A percentile compares a stretch with the other conserved stretches of the same genome.
These are phyloP conservation scores for Neoaliturus tenellus DNA, from an alignment of 2,888 invertebrate species.

Conservation along the genomic window DNA sequence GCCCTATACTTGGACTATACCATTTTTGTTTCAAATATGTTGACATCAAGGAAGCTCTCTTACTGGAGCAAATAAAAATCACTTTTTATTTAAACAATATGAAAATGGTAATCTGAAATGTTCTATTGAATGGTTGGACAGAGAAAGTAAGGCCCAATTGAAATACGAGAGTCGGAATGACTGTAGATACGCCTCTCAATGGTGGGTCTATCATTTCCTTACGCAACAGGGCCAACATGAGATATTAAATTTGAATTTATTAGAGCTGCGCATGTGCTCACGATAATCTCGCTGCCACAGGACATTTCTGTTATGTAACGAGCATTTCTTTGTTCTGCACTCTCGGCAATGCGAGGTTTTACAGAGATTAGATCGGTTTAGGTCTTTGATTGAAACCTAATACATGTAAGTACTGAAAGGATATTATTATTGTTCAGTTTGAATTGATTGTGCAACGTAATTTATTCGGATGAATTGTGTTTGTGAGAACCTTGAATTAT, in stretches of 20 bases:
- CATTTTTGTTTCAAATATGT: no score
- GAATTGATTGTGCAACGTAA: no score
- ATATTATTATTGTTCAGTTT: no score
- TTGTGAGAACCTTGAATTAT: no score
- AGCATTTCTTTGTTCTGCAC: conserved; percentile 13
- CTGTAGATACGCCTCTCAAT: conserved; percentile 3
- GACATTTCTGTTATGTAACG: neutral
- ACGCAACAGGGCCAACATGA: conserved; percentile 13
- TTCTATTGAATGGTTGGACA: conserved; percentile 12
- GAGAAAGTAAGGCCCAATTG: conserved; percentile 43
- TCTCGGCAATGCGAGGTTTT: neutral
- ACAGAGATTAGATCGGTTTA: neutral
- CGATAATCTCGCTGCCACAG: conserved; percentile 14
- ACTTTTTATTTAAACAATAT: conserved; percentile 29
- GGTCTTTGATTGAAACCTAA: neutral
- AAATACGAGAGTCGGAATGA: conserved; percentile 36
- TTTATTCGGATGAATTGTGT: no score
- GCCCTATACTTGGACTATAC: no score
- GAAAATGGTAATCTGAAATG: conserved; percentile 27
- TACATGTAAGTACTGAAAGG: neutral
- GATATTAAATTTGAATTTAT: conserved; percentile 36
- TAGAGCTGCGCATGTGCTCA: conserved; percentile 6
- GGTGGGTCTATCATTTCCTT: conserved; percentile 22
- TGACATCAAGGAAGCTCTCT: no score
- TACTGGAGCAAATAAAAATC: conserved; percentile 35